These are phyloP conservation scores for Uloborus diversus DNA, from an alignment of 1,140 invertebrate species.

Conservation along the genomic window DNA sequence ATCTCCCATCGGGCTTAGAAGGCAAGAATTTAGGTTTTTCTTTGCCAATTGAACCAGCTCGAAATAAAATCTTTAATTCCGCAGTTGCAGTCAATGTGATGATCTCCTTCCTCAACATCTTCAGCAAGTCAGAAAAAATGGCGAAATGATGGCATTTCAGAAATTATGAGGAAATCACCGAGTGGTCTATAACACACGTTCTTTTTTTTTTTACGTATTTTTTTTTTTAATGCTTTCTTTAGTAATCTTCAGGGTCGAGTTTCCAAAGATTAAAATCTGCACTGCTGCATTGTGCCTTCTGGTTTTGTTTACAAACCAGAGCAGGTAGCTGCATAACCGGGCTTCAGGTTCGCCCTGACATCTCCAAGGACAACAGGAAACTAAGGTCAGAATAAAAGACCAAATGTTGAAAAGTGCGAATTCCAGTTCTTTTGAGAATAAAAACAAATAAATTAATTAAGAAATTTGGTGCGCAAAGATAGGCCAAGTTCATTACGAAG, in stretches of 20 bases:
- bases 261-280: background rate
- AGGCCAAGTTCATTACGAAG: no score
- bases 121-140: no score
- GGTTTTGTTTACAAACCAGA: constrained; percentile 26
- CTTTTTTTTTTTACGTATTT: background rate
- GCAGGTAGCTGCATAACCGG: background rate
- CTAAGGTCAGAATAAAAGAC: background rate
- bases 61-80: no score
- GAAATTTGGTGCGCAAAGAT: background rate
- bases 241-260: background rate
- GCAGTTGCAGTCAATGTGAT: no score
- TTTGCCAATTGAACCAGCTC: no score
- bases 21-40: no score
- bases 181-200: background rate
- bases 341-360: constrained; percentile 36
- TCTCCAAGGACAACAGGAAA: constrained; percentile 22
- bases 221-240: background rate
- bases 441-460: constrained; percentile 10
- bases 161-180: no score
- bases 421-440: background rate
- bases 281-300: background rate
- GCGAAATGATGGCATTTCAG: no score
- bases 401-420: background rate
- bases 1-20: no score
- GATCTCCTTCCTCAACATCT: no score